Percentiles rank a stretch among this genome's conserved stretches.
Conservation (phyloP, 2,888 invertebrate species). For the Napeogenes inachia region DNA sequence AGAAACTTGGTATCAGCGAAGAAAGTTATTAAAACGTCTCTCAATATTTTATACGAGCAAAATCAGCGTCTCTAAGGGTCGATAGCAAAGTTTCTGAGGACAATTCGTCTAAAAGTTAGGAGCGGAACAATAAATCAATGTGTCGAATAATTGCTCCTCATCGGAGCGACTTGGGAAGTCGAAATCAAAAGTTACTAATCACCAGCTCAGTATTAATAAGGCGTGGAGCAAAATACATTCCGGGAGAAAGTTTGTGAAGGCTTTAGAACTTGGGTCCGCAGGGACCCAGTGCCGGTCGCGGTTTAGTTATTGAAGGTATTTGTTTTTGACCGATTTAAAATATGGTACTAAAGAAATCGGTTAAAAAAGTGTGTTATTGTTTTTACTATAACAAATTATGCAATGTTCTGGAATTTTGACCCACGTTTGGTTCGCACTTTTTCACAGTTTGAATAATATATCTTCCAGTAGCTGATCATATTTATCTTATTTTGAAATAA, state of each 20-base stretch:
- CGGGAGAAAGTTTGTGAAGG: constrained; percentile 15
- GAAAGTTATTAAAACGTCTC: constrained; percentile 57
- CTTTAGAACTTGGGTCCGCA: constrained; percentile 15
- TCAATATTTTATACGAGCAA: constrained; percentile 55
- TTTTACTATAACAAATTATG: no score
- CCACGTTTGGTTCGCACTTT: no score
- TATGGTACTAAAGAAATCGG: no score
- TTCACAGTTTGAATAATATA: no score
- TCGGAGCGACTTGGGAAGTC: constrained; percentile 49
- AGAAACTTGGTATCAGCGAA: constrained; percentile 50
- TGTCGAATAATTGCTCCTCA: constrained; percentile 73
- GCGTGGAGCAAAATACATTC: constrained; percentile 29
- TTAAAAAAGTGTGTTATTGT: no score
- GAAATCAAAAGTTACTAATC: constrained; percentile 73
- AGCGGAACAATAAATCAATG: constrained; percentile 72
- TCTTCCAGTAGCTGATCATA: no score
- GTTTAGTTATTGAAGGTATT: background rate
- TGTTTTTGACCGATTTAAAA: no score
- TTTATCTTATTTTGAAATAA: no score
- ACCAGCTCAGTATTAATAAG: constrained; percentile 67
- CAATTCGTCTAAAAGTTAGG: constrained; percentile 53
- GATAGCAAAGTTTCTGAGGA: constrained; percentile 43
- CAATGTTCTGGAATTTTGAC: no score
- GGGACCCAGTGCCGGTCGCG: background rate
- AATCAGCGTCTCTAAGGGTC: constrained; percentile 46